A percentile compares a stretch with the other conserved stretches of the same genome.
phyloP scores from a whole-genome alignment of 2,888 invertebrate genomes.

The Xanthia icteritia region DNA sequence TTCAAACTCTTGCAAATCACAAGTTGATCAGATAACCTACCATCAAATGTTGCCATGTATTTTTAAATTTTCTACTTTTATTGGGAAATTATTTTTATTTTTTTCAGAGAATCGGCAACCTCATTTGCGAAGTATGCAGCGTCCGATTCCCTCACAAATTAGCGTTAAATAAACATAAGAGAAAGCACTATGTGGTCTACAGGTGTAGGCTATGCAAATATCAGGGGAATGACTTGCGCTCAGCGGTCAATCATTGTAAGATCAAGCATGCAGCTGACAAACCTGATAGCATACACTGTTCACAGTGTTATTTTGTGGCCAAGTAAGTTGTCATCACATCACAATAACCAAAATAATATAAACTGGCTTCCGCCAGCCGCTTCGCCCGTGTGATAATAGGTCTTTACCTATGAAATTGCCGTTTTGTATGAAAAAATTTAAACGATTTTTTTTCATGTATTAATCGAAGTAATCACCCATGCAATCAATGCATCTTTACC shows the following conservation, averaged over 20 bases:
- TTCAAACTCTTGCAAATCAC: no score
- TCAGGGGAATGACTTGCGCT: conserved; percentile 59
- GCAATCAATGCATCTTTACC: no score
- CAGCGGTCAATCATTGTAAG: conserved; percentile 70
- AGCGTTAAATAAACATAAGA: conserved; percentile 62
- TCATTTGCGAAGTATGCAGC: conserved; percentile 72
- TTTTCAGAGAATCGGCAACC: conserved; percentile 70
- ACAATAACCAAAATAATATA: not conserved
- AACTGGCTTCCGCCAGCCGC: no score
- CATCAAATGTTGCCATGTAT: not conserved
- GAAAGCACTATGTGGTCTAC: conserved; percentile 71
- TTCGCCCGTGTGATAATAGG: no score
- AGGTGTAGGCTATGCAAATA: conserved; percentile 74
- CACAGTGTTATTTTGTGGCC: conserved; percentile 68
- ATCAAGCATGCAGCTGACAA: conserved; percentile 70
- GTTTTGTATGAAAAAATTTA: no score
- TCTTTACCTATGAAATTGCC: no score
- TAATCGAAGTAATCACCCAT: no score
- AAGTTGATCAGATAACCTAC: not conserved
- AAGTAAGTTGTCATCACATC: conserved; percentile 62
- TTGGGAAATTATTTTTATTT: not conserved
- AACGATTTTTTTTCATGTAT: no score
- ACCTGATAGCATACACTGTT: conserved; percentile 72
- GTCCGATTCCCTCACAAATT: conserved; percentile 61
- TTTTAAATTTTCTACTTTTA: not conserved